A percentile compares a stretch with the other conserved stretches of the same genome.
Conservation (phyloP, 2,113 vertebrate genomes). For the Eptesicus fuscus region DNA sequence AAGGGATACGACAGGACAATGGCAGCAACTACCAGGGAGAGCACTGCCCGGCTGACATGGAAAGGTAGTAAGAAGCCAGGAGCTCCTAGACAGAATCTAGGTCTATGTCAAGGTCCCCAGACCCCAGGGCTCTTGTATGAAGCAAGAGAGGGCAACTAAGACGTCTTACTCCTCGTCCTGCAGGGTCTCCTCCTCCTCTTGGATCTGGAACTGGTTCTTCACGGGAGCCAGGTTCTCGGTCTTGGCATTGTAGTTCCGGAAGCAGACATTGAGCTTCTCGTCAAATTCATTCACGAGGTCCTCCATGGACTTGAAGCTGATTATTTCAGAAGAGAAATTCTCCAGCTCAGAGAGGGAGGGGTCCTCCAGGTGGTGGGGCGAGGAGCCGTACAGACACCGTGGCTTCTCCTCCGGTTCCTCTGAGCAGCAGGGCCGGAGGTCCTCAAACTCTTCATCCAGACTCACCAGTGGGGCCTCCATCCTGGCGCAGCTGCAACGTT, state of each 20-base stretch:
- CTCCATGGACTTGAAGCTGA: constrained; percentile 98
- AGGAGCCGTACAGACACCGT: constrained; percentile 78
- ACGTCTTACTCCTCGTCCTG: constrained; percentile 93
- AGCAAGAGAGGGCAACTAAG: not conserved
- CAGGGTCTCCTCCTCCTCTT: constrained; percentile 91
- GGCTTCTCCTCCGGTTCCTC: constrained; percentile 83
- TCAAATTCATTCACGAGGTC: constrained; percentile 96
- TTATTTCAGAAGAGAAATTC: constrained; percentile 94
- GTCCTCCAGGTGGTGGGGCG: constrained; percentile 86
- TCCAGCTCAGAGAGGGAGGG: constrained; percentile 94
- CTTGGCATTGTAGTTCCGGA: constrained; percentile 96
- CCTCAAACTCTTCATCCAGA: constrained; percentile 94
- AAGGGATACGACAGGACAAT: not conserved
- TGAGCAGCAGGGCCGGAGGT: constrained; percentile 86
- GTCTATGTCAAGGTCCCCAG: not conserved
- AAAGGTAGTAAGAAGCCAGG: not conserved
- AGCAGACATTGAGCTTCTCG: constrained; percentile 95
- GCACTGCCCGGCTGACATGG: not conserved
- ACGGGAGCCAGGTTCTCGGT: constrained; percentile 92
- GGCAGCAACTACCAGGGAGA: not conserved
- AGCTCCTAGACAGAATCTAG: not conserved
- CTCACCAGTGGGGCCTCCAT: constrained; percentile 96
- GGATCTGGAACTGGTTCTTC: constrained; percentile 88
- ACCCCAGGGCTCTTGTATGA: not conserved
- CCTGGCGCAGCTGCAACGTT: constrained; percentile 3